phyloP scores from a whole-genome alignment of 2,888 invertebrate species.

The Sialis fuliginosa region DNA sequence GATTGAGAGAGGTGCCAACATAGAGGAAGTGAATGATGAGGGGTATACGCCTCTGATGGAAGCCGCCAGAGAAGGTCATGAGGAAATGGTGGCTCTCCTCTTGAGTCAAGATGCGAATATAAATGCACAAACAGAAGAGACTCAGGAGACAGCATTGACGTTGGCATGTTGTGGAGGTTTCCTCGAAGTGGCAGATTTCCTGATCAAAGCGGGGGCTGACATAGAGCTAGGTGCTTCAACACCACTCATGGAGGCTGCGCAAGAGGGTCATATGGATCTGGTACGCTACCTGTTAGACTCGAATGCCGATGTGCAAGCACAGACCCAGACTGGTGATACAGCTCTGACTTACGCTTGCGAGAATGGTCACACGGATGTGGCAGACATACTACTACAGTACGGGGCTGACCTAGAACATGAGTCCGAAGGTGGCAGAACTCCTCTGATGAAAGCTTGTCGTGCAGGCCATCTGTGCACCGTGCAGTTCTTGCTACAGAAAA shows the following conservation, averaged over 20 bases:
- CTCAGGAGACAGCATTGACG: constrained; percentile 90
- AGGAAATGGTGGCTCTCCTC: constrained; percentile 91
- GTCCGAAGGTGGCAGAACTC: constrained; percentile 92
- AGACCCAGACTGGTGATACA: constrained; percentile 89
- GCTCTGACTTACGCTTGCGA: constrained; percentile 96
- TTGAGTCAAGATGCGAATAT: constrained; percentile 89
- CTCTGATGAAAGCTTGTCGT: constrained; percentile 95
- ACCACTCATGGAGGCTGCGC: constrained; percentile 96
- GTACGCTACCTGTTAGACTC: constrained; percentile 73
- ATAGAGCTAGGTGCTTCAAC: constrained; percentile 90
- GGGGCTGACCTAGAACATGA: constrained; percentile 90
- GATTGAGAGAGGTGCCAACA: constrained; percentile 92
- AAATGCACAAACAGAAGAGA: constrained; percentile 97
- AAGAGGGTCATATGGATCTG: constrained; percentile 91
- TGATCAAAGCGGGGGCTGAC: constrained; percentile 89
- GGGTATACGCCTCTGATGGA: constrained; percentile 99
- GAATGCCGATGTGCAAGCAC: constrained; percentile 81
- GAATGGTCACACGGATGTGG: constrained; percentile 96
- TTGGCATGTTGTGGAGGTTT: constrained; percentile 91
- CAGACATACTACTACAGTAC: constrained; percentile 76
- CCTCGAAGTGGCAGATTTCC: constrained; percentile 85
- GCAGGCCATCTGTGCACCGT: constrained; percentile 94
- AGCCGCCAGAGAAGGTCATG: constrained; percentile 95
- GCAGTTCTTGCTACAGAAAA: constrained; percentile 81
- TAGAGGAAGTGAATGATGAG: constrained; percentile 98